A percentile compares a stretch with the other conserved stretches of the same genome.
phyloP scores from a whole-genome alignment of 2,888 invertebrate genomes.

The Archips xylosteana region DNA sequence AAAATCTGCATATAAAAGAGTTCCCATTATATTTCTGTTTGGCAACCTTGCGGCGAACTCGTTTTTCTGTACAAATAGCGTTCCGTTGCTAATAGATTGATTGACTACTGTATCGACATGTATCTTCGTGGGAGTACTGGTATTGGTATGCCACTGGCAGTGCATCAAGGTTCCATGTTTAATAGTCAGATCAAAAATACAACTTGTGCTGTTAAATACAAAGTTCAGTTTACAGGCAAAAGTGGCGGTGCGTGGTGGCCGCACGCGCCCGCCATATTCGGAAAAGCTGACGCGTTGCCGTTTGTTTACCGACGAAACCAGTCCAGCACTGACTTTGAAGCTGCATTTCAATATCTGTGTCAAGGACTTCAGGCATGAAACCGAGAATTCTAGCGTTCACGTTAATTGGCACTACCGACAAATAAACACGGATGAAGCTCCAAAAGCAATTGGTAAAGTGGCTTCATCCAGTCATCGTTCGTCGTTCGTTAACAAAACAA shows the following conservation, averaged over 20 bases:
- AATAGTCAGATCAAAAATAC: background rate
- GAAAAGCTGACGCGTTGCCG: conserved; percentile 49
- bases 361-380: conserved; percentile 56
- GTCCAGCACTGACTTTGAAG: conserved; percentile 61
- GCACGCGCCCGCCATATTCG: conserved; percentile 52
- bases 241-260: conserved; percentile 23
- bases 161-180: background rate
- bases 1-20: conserved; percentile 9
- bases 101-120: conserved; percentile 24
- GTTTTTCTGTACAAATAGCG: conserved; percentile 2
- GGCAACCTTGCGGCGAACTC: background rate
- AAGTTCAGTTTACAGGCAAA: background rate
- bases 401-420: conserved; percentile 15
- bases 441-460: background rate
- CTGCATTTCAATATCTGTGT: conserved; percentile 63
- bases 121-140: conserved; percentile 32
- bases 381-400: conserved; percentile 23
- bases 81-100: conserved; percentile 13
- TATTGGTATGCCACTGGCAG: background rate
- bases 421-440: conserved; percentile 13
- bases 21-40: background rate
- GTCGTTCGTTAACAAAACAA: too few relatives aligned
- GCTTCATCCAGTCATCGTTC: too few relatives aligned
- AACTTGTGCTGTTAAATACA: background rate
- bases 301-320: conserved; percentile 57